phyloP scores from a whole-genome alignment of 2,888 invertebrate genomes.

The Lithophane leautieri region DNA sequence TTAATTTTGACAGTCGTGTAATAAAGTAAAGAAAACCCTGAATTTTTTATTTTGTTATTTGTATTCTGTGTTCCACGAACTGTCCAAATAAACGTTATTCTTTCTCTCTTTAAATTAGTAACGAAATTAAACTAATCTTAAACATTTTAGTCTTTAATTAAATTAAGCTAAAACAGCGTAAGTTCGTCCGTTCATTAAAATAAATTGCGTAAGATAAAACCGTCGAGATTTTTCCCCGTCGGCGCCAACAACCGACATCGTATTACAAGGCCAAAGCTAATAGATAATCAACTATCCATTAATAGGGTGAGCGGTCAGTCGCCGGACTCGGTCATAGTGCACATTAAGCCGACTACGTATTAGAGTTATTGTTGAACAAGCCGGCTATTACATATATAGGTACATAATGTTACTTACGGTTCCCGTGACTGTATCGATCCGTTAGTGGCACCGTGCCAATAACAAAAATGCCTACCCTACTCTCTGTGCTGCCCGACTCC shows the following conservation, averaged over 20 bases:
- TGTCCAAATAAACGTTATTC: no score
- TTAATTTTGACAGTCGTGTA: no score
- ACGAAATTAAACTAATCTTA: conserved; percentile 41
- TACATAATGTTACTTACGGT: conserved; percentile 79
- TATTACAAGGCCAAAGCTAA: conserved; percentile 51
- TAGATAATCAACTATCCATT: conserved; percentile 57
- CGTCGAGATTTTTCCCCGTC: conserved; percentile 44
- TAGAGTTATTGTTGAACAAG: conserved; percentile 76
- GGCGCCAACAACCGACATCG: conserved; percentile 12
- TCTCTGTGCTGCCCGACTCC: conserved; percentile 67
- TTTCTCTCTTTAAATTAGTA: background rate
- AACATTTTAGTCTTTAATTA: conserved; percentile 51
- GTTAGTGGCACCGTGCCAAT: conserved; percentile 86
- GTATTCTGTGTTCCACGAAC: no score
- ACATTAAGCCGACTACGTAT: conserved; percentile 60
- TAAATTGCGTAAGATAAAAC: conserved; percentile 53
- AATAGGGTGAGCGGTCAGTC: conserved; percentile 60
- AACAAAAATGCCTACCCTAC: conserved; percentile 78
- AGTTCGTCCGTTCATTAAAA: conserved; percentile 58
- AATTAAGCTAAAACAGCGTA: conserved; percentile 45
- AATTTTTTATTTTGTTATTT: background rate
- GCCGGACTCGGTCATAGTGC: conserved; percentile 52
- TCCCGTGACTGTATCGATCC: conserved; percentile 82
- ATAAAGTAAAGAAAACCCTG: background rate
- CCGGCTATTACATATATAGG: conserved; percentile 72